Conservation (phyloP, 1,140 invertebrate species). For the Aphidius ervi region DNA sequence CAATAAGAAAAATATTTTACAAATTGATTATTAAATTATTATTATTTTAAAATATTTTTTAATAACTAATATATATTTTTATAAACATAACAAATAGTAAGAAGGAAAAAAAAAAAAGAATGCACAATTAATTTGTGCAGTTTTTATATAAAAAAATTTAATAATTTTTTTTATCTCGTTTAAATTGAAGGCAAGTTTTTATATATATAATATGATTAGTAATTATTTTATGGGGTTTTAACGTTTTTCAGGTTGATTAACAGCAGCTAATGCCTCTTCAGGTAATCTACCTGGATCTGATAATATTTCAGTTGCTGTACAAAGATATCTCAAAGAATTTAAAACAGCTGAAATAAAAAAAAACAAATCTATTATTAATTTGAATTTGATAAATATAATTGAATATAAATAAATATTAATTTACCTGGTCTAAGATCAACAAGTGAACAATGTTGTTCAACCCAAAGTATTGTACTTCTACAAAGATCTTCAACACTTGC, state of each 20-base stretch:
- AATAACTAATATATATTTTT: too few species aligned
- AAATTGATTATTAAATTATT: too few species aligned
- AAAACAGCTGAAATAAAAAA: conserved; percentile 72
- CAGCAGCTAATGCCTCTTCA: conserved; percentile 74
- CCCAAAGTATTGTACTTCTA: conserved; percentile 86
- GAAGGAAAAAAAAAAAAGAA: too few species aligned
- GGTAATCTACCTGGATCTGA: conserved; percentile 81
- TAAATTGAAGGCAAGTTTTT: too few species aligned
- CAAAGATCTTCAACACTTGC: conserved; percentile 87
- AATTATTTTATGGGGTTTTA: background rate
- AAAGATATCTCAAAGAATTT: conserved; percentile 84
- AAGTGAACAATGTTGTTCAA: conserved; percentile 93
- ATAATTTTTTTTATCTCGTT: too few species aligned
- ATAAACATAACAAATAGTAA: too few species aligned
- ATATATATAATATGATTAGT: too few species aligned
- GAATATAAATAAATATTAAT: conserved; percentile 24
- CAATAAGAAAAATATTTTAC: too few species aligned
- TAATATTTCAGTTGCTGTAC: conserved; percentile 89
- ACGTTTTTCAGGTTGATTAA: conserved; percentile 42
- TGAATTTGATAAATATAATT: conserved; percentile 9
- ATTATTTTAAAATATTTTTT: too few species aligned
- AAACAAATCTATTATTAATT: conserved; percentile 27
- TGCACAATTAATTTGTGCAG: too few species aligned
- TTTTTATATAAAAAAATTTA: too few species aligned
- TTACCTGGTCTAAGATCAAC: conserved; percentile 87